These are phyloP conservation scores for Thryonomys swinderianus DNA, from an alignment of 2,113 vertebrate genomes.

Conservation along the genomic window DNA sequence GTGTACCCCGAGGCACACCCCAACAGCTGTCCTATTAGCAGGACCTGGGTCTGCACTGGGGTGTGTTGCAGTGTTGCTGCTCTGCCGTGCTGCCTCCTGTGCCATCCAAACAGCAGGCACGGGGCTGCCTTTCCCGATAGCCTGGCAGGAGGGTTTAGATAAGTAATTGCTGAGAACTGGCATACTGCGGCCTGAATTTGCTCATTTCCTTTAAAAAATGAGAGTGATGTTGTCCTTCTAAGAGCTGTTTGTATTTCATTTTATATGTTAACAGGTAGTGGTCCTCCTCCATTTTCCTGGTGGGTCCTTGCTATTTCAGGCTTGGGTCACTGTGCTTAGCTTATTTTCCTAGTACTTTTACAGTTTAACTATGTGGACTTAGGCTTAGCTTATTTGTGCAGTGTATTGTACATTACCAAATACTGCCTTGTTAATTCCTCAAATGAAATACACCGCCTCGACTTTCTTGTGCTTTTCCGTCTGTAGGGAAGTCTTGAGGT, in stretches of 20 bases:
- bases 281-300: neutral
- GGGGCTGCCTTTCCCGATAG: neutral
- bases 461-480: neutral
- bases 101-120: neutral
- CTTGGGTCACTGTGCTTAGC: neutral
- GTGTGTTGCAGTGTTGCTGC: no score
- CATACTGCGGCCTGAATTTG: neutral
- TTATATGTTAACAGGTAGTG: neutral
- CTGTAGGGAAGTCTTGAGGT: slow-evolving; percentile 95
- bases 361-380: neutral
- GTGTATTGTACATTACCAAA: neutral
- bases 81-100: no score
- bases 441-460: neutral
- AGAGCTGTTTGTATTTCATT: neutral
- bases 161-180: neutral
- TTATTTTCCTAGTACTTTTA: neutral
- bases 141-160: neutral
- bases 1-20: neutral
- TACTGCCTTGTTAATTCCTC: slow-evolving; percentile 24
- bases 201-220: slow-evolving; percentile 12
- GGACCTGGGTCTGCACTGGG: neutral
- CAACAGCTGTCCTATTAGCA: neutral
- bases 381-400: neutral
- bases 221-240: neutral
- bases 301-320: neutral